Evolutionary conservation across 2,113 vertebrate genomes (phyloP).

Genomic region (Cyprinodon tularosa): DNA sequence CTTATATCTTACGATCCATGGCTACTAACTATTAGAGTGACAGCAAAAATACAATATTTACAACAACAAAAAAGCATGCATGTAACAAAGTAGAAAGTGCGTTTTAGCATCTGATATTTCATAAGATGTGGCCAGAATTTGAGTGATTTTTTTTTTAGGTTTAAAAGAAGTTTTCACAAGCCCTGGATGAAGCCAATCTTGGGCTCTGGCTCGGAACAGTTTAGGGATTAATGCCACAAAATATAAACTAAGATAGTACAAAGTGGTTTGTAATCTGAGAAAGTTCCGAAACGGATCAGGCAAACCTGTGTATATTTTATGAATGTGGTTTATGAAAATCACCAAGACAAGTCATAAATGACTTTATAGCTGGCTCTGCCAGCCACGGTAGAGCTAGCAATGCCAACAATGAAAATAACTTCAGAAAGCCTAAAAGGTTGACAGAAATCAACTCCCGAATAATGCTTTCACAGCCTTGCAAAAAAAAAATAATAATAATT

Average conservation of each 20-base stretch:
- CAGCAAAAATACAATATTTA: conserved; percentile 36
- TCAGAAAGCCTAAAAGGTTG: neutral
- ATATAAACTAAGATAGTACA: conserved; percentile 46
- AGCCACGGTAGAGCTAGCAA: neutral
- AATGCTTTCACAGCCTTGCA: neutral
- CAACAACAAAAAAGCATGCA: conserved; percentile 37
- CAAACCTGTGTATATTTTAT: conserved; percentile 36
- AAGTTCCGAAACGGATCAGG: conserved; percentile 53
- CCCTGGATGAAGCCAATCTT: conserved; percentile 39
- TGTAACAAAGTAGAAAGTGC: conserved; percentile 38
- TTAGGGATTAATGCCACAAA: conserved; percentile 37
- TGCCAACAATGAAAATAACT: conserved; percentile 5
- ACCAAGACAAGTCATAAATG: conserved; percentile 19
- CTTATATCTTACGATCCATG: conserved; percentile 51
- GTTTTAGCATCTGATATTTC: conserved; percentile 27
- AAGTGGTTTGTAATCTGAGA: conserved; percentile 57
- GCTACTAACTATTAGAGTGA: conserved; percentile 54
- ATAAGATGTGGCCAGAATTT: conserved; percentile 39
- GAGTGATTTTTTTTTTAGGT: conserved; percentile 34
- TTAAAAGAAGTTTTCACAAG: conserved; percentile 56
- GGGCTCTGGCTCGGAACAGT: conserved; percentile 37
- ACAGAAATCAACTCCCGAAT: neutral
- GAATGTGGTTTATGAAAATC: conserved; percentile 57
- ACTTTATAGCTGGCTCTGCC: neutral
- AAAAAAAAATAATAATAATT: neutral